Evolutionary conservation across 2,797 vertebrate genomes (phyloP), one percentile per base, ranked within the genome.

Genomic region (Sebastes goodei): DNA sequence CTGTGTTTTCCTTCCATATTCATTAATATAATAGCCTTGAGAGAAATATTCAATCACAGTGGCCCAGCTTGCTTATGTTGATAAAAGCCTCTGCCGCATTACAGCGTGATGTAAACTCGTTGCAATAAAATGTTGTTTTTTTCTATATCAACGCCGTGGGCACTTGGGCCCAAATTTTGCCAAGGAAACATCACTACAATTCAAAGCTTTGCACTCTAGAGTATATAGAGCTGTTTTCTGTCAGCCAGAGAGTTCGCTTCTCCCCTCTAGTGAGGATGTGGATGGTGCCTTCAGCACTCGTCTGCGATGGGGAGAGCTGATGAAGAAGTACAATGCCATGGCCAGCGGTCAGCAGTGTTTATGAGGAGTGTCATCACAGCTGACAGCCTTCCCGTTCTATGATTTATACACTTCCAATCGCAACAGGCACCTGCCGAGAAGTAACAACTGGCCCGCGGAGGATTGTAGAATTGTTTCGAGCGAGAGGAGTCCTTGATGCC

Each of bases 311-410:
- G 52, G 65, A 80, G 75, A 66, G 82, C 81, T 90, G 87, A 93
- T 94, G 91, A 92, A 92, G 94, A 93, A 93, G 91, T 92, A 86
- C 87, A 88, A 83, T 83, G 88, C 85, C 80, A 84, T 84, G 93
- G 88, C 91, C 86, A 87, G 86, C 82, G 92, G 93, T 94, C 94
- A 94, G 90, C 83, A 81, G 89, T 91, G 94, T 95, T 95, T 95
- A 95, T 94, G 92, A 94, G 87, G 86, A 90, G 84, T 91, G 92
- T 92, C 93, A 92, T 92, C 82, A 76, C 42, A 25, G 81, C 86
- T 93, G 94, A 95, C 90, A 93, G 92, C 78, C 74, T 70, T 89
- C 83, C 61, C 59, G 62, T 84, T 84, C 70, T 32, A 77, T 95
- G 92, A 95, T 96, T 96, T 91, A 95, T 91, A 80, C 86, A 88